Conservation (phyloP, 2,888 invertebrate species). For the Cyclophora albipunctata region DNA sequence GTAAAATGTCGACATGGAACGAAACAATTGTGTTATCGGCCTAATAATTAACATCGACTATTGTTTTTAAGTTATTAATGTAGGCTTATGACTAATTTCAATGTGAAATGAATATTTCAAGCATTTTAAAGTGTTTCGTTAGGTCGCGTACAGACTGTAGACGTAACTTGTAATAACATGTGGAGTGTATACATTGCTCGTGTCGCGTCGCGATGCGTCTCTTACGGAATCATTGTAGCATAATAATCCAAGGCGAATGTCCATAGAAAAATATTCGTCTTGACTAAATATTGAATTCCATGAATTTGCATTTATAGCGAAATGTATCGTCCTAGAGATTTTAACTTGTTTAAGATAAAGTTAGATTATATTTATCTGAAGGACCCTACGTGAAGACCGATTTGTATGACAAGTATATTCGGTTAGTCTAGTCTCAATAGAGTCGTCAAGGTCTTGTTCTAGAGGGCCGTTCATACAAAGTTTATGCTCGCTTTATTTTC, state of each 20-base stretch:
- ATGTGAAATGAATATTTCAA: slow-evolving; percentile 16
- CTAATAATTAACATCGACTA: slow-evolving; percentile 28
- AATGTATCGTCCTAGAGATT: slow-evolving; percentile 74
- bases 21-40: slow-evolving; percentile 19
- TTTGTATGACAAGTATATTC: slow-evolving; percentile 57
- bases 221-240: slow-evolving; percentile 61
- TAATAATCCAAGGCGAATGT: slow-evolving; percentile 61
- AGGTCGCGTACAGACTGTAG: background rate
- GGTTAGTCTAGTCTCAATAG: slow-evolving; percentile 65
- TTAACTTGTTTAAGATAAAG: slow-evolving; percentile 68
- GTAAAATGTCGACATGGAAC: background rate
- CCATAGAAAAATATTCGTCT: slow-evolving; percentile 37
- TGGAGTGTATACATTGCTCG: slow-evolving; percentile 8
- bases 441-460: slow-evolving; percentile 42
- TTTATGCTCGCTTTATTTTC: no score
- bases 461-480: slow-evolving; percentile 23
- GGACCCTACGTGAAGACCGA: slow-evolving; percentile 54
- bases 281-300: slow-evolving; percentile 70
- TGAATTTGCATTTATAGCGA: slow-evolving; percentile 76
- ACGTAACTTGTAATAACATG: background rate
- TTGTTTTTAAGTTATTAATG: slow-evolving; percentile 17
- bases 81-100: slow-evolving; percentile 9
- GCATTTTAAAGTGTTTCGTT: slow-evolving; percentile 3
- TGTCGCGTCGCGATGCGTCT: slow-evolving; percentile 33
- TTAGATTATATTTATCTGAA: slow-evolving; percentile 58